phyloP scores from a whole-genome alignment of 2,888 invertebrate genomes.

The Mesochorus sp. region DNA sequence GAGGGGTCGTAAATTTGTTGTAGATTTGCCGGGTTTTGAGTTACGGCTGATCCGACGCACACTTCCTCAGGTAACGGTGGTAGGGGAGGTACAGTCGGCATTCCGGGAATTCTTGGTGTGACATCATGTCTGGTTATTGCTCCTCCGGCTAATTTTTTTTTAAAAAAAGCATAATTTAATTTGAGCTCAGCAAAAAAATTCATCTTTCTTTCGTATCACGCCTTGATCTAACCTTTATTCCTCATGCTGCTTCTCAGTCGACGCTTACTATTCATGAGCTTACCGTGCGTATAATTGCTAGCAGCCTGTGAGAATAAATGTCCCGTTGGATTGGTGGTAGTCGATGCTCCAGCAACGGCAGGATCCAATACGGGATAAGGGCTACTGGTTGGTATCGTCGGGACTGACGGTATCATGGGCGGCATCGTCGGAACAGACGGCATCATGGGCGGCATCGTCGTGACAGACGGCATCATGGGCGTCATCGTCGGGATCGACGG shows the following conservation, averaged over 20 bases:
- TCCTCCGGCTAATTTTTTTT: conserved; percentile 59
- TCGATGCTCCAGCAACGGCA: conserved; percentile 82
- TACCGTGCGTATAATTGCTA: conserved; percentile 68
- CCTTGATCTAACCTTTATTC: no score
- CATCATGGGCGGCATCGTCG: conserved; percentile 54
- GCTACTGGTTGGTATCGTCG: conserved; percentile 54
- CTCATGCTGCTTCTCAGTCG: no score
- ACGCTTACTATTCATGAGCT: no score
- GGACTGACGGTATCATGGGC: conserved; percentile 65
- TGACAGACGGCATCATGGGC: conserved; percentile 64
- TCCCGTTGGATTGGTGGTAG: conserved; percentile 72
- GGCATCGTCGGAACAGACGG: conserved; percentile 38
- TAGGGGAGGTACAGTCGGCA: conserved; percentile 75
- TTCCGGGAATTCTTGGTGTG: conserved; percentile 78
- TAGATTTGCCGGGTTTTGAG: conserved; percentile 43
- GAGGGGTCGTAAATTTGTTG: conserved; percentile 65
- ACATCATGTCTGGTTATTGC: conserved; percentile 66
- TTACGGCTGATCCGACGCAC: conserved; percentile 33
- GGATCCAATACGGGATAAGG: conserved; percentile 82
- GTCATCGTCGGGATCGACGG: conserved; percentile 42
- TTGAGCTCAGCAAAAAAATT: neutral
- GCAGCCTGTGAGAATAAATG: conserved; percentile 69
- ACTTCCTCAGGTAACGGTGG: conserved; percentile 62
- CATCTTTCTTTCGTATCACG: no score
- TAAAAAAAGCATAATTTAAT: conserved; percentile 29